These are phyloP conservation scores for Lycocorax pyrrhopterus DNA, from an alignment of 2,113 vertebrate genomes.

Conservation along the genomic window DNA sequence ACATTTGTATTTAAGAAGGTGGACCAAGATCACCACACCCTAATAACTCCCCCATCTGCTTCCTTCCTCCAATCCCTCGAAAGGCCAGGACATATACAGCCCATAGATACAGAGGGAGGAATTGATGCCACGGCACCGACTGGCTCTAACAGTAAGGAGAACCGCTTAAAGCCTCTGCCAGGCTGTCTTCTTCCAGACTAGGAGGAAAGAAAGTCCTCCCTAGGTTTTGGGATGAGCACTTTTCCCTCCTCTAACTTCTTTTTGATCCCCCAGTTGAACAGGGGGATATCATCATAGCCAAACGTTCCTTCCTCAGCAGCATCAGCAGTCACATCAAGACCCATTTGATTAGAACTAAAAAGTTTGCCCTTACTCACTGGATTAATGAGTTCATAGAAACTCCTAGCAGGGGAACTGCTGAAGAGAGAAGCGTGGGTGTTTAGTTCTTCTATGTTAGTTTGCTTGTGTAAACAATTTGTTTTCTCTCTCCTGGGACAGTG, in stretches of 20 bases:
- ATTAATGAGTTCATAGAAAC: background rate
- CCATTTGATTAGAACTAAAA: background rate
- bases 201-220: background rate
- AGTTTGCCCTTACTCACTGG: background rate
- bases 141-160: background rate
- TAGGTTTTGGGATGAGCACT: background rate
- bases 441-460: background rate
- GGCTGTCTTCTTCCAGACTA: background rate
- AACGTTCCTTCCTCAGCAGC: background rate
- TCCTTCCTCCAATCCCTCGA: background rate
- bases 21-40: background rate
- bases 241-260: background rate
- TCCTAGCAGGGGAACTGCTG: background rate
- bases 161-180: background rate
- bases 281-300: background rate
- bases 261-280: background rate
- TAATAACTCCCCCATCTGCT: background rate
- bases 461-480: slow-evolving; percentile 38
- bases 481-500: background rate
- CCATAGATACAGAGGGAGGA: background rate
- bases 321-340: background rate
- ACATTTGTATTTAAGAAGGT: background rate
- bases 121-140: background rate
- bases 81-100: background rate
- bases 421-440: background rate